These are phyloP conservation scores for Graphium colonna DNA, from an alignment of 2,888 invertebrate genomes.

Conservation along the genomic window DNA sequence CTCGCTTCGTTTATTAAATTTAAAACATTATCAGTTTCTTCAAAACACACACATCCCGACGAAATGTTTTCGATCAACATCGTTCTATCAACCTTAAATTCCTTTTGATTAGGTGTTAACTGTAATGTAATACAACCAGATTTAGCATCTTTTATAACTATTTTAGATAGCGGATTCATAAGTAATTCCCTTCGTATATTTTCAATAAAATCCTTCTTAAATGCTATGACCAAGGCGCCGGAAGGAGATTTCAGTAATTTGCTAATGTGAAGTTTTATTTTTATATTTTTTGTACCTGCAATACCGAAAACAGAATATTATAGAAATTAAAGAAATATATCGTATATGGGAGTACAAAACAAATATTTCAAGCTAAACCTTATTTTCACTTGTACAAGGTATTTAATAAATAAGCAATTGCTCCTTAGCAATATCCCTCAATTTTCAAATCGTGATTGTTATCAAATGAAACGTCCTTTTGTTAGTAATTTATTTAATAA, in stretches of 20 bases:
- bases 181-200: conserved; percentile 37
- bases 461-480: too few species aligned
- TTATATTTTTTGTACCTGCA: conserved; percentile 47
- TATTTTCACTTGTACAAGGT: not conserved
- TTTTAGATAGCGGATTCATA: conserved; percentile 31
- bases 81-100: conserved; percentile 11
- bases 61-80: conserved; percentile 29
- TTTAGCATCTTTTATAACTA: conserved; percentile 35
- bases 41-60: conserved; percentile 22
- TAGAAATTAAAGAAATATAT: conserved; percentile 22
- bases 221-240: conserved; percentile 38
- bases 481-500: too few species aligned
- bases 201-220: conserved; percentile 41
- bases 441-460: too few species aligned
- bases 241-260: conserved; percentile 37
- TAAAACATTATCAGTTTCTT: conserved; percentile 15
- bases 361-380: conserved; percentile 10
- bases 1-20: not conserved
- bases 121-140: conserved; percentile 37
- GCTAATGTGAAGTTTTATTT: conserved; percentile 25
- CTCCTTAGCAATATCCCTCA: too few species aligned
- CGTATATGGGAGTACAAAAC: conserved; percentile 62
- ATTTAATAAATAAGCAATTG: not conserved
- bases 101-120: conserved; percentile 29
- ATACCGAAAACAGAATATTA: conserved; percentile 23